A percentile compares a stretch with the other conserved stretches of the same genome.
Conservation (phyloP, 2,888 invertebrate species). For the Harmothoe impar region DNA sequence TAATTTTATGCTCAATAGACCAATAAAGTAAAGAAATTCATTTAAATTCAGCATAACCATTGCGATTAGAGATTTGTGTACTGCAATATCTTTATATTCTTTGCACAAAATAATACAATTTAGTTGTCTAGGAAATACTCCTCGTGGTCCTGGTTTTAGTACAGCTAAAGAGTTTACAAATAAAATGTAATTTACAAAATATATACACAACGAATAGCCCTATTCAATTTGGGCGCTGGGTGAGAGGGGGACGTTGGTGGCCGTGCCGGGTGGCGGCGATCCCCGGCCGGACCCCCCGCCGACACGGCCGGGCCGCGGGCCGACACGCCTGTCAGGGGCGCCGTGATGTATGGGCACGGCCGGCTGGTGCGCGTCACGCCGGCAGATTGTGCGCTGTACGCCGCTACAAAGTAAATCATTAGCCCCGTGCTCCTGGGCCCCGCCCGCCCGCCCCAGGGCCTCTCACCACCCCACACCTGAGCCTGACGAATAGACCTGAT, state of each 20-base stretch:
- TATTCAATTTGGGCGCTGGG: too few relatives aligned
- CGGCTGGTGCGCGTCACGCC: conserved; percentile 44
- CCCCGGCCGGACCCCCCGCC: conserved; percentile 43
- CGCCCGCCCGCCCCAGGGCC: conserved; percentile 6
- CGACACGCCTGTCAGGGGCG: conserved; percentile 45
- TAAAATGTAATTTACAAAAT: too few relatives aligned
- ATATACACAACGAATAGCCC: too few relatives aligned
- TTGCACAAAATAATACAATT: too few relatives aligned
- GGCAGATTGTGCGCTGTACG: conserved; percentile 22
- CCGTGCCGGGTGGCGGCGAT: neutral
- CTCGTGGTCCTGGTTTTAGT: too few relatives aligned
- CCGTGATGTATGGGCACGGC: conserved; percentile 34
- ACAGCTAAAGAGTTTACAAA: too few relatives aligned
- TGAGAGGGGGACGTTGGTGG: neutral
- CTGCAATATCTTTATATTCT: too few relatives aligned
- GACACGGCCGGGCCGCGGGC: neutral
- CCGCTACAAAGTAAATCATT: conserved; percentile 40
- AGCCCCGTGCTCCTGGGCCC: neutral
- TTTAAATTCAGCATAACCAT: too few relatives aligned
- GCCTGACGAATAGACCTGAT: conserved; percentile 8
- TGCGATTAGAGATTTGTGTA: too few relatives aligned
- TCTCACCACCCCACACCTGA: neutral
- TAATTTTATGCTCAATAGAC: too few relatives aligned
- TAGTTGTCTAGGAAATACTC: too few relatives aligned
- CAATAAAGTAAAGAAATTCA: too few relatives aligned